A percentile compares a stretch with the other conserved stretches of the same genome.
phyloP scores from a whole-genome alignment of 2,797 vertebrate genomes.

The Tarsius wallacei region DNA sequence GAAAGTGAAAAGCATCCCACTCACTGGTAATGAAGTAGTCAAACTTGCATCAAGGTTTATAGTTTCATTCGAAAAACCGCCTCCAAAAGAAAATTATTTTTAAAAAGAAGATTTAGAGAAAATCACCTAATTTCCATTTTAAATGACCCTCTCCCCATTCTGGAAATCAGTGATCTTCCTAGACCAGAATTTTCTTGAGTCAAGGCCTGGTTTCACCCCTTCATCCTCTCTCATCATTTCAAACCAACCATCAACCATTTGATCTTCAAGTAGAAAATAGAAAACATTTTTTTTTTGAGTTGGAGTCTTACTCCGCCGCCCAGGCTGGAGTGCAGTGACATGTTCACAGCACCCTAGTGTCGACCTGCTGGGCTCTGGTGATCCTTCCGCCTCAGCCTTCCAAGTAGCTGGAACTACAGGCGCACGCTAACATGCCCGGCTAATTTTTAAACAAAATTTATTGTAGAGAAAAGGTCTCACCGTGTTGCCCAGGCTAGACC shows the following conservation, averaged over 20 bases:
- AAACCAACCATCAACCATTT: constrained; percentile 44
- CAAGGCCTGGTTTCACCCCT: constrained; percentile 63
- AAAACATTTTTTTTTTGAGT: neutral
- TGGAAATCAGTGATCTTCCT: constrained; percentile 27
- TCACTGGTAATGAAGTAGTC: constrained; percentile 64
- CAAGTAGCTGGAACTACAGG: no score
- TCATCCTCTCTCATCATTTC: constrained; percentile 52
- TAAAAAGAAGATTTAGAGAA: constrained; percentile 35
- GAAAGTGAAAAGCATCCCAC: constrained; percentile 81
- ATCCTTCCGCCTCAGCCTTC: no score
- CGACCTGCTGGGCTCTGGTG: no score
- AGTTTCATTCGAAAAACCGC: constrained; percentile 81
- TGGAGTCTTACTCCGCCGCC: no score
- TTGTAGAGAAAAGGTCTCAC: no score
- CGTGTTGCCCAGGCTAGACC: no score
- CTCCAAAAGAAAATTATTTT: constrained; percentile 67
- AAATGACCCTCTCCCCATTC: constrained; percentile 64
- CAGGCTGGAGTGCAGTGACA: no score
- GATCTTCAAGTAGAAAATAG: constrained; percentile 62
- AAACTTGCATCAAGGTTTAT: constrained; percentile 71
- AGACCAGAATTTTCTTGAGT: constrained; percentile 71
- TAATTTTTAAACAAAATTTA: no score
- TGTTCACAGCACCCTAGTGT: no score
- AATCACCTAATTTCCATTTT: constrained; percentile 79
- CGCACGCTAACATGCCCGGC: no score